These are phyloP conservation scores for Drosophila sulfurigaster DNA, from an alignment of 1,140 invertebrate genomes.

Conservation along the genomic window DNA sequence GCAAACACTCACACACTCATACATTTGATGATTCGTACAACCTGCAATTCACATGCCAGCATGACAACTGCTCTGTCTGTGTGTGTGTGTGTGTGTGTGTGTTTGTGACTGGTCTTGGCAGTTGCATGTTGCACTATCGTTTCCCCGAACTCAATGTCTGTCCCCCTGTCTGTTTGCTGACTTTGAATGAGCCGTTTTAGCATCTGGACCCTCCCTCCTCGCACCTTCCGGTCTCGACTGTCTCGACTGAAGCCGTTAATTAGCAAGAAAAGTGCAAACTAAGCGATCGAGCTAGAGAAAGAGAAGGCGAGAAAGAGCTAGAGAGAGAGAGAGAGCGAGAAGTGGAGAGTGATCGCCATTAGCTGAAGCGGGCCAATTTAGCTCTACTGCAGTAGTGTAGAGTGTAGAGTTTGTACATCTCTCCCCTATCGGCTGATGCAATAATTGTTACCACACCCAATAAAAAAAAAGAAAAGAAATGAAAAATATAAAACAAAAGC, in stretches of 20 bases:
- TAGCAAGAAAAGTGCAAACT: conserved; percentile 74
- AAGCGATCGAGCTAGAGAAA: conserved; percentile 20
- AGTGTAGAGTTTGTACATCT: conserved; percentile 36
- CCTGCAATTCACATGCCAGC: conserved; percentile 61
- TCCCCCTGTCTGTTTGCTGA: conserved; percentile 40
- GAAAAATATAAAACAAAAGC: not conserved
- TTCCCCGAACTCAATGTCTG: conserved; percentile 66
- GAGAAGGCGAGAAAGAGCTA: not conserved
- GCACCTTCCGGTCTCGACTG: conserved; percentile 42
- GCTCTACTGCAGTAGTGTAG: not conserved
- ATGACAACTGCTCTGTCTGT: conserved; percentile 33
- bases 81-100: conserved; percentile 41
- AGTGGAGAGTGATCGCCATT: conserved; percentile 36
- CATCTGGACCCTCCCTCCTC: conserved; percentile 12
- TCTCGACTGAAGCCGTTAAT: conserved; percentile 60
- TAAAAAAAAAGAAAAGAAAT: conserved; percentile 17
- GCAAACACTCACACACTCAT: conserved; percentile 22
- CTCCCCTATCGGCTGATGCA: conserved; percentile 53
- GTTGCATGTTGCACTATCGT: conserved; percentile 79
- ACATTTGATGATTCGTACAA: conserved; percentile 43
- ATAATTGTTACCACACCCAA: conserved; percentile 65
- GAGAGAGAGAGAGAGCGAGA: conserved; percentile 1
- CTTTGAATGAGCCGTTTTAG: conserved; percentile 65
- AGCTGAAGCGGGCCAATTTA: conserved; percentile 70
- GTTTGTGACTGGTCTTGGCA: conserved; percentile 66